A percentile compares a stretch with the other conserved stretches of the same genome.
Evolutionary conservation across 2,888 invertebrate genomes (phyloP).

Genomic region (Drosophila bunnanda): DNA sequence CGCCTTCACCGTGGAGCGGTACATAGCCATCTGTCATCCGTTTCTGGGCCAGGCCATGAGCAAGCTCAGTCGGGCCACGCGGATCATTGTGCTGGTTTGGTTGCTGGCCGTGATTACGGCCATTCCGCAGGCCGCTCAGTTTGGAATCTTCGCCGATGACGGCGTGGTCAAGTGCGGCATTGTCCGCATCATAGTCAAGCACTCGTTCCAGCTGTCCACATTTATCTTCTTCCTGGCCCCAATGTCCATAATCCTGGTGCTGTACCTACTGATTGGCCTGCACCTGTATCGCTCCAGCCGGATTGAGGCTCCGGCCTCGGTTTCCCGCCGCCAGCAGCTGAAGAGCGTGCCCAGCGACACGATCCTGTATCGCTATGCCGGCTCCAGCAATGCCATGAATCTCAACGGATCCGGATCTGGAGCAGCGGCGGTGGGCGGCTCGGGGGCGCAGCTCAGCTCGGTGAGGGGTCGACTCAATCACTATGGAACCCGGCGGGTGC

Average conservation of each 20-base stretch:
- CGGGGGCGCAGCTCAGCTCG: slow-evolving; percentile 85
- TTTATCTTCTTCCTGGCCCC: slow-evolving; percentile 94
- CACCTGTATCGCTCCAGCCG: slow-evolving; percentile 87
- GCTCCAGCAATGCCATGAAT: slow-evolving; percentile 53
- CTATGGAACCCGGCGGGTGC: slow-evolving; percentile 88
- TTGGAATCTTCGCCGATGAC: slow-evolving; percentile 86
- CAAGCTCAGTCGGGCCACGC: slow-evolving; percentile 92
- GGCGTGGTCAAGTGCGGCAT: slow-evolving; percentile 82
- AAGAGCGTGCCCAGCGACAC: slow-evolving; percentile 76
- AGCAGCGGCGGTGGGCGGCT: slow-evolving; percentile 72
- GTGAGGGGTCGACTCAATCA: slow-evolving; percentile 85
- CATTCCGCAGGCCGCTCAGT: slow-evolving; percentile 92
- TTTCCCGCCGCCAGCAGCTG: slow-evolving; percentile 79
- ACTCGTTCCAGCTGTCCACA: slow-evolving; percentile 87
- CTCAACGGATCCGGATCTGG: slow-evolving; percentile 20
- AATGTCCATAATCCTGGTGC: slow-evolving; percentile 93
- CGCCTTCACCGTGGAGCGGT: slow-evolving; percentile 92
- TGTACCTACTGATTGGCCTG: slow-evolving; percentile 91
- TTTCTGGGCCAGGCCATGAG: slow-evolving; percentile 91
- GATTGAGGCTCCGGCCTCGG: slow-evolving; percentile 77
- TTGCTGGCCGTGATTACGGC: slow-evolving; percentile 90
- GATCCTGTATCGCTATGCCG: slow-evolving; percentile 83
- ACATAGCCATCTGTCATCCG: slow-evolving; percentile 88
- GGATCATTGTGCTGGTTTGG: slow-evolving; percentile 92
- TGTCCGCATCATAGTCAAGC: slow-evolving; percentile 84